A percentile compares a stretch with the other conserved stretches of the same genome.
phyloP scores from a whole-genome alignment of 2,888 invertebrate species.

The Cryptops parisi region DNA sequence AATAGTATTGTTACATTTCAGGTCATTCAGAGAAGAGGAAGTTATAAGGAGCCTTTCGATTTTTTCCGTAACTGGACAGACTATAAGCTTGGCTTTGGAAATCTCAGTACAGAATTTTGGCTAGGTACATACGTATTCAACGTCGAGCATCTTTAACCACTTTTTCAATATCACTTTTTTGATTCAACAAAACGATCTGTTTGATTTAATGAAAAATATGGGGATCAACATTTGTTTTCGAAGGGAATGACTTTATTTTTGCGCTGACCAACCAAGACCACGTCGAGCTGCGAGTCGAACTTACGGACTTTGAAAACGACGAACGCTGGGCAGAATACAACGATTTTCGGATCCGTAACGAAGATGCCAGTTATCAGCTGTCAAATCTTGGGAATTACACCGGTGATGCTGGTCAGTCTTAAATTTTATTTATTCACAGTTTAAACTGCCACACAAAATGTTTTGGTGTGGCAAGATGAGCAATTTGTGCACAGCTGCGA shows the following conservation, averaged over 20 bases:
- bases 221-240: neutral
- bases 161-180: too few relatives aligned
- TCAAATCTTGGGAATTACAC: conserved; percentile 20
- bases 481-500: too few relatives aligned
- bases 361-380: conserved; percentile 19
- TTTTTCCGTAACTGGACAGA: conserved; percentile 18
- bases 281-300: conserved; percentile 19
- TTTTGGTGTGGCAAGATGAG: too few relatives aligned
- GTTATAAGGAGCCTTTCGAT: neutral
- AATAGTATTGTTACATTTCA: neutral
- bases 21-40: conserved; percentile 7
- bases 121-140: too few relatives aligned
- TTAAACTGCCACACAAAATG: too few relatives aligned
- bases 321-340: conserved; percentile 19
- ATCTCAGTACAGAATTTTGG: conserved; percentile 20
- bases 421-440: too few relatives aligned
- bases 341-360: conserved; percentile 19
- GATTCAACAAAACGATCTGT: too few relatives aligned
- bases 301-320: conserved; percentile 20
- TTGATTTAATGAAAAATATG: neutral
- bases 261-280: conserved; percentile 20
- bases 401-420: conserved; percentile 21
- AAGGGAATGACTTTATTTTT: conserved; percentile 21
- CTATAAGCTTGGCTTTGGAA: conserved; percentile 22
- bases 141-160: too few relatives aligned